phyloP scores from a whole-genome alignment of 2,113 vertebrate species.

The Tringa solitaria region DNA sequence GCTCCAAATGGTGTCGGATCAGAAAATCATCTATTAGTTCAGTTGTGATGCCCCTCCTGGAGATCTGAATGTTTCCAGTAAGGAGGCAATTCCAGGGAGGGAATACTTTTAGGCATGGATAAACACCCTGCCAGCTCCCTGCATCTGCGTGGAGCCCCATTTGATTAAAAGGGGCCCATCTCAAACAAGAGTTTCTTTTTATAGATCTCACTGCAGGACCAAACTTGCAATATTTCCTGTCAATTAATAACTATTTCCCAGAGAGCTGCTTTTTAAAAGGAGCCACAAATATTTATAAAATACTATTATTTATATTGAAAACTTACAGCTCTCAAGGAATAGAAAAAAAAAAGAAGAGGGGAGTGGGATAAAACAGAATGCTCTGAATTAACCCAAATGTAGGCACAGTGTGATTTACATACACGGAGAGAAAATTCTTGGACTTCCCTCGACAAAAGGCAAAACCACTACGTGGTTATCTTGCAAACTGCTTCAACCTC shows the following conservation, averaged over 20 bases:
- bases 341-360: background rate
- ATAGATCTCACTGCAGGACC: background rate
- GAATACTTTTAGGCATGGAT: background rate
- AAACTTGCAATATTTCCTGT: background rate
- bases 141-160: background rate
- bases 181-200: background rate
- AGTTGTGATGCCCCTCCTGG: background rate
- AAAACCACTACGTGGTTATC: background rate
- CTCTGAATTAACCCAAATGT: background rate
- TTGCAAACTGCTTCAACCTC: background rate
- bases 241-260: background rate
- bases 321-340: background rate
- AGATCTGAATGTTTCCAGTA: background rate
- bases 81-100: background rate
- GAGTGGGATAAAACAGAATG: rapidly evolving
- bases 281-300: background rate
- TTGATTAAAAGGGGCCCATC: background rate
- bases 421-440: background rate
- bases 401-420: background rate
- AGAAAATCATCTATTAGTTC: background rate
- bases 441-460: background rate
- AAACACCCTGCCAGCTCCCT: background rate
- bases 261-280: background rate
- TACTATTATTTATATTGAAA: background rate
- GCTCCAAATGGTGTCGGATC: background rate